A percentile compares a stretch with the other conserved stretches of the same genome.
These are phyloP conservation scores for Papilio gigon DNA, from an alignment of 2,888 invertebrate species.

Conservation along the genomic window DNA sequence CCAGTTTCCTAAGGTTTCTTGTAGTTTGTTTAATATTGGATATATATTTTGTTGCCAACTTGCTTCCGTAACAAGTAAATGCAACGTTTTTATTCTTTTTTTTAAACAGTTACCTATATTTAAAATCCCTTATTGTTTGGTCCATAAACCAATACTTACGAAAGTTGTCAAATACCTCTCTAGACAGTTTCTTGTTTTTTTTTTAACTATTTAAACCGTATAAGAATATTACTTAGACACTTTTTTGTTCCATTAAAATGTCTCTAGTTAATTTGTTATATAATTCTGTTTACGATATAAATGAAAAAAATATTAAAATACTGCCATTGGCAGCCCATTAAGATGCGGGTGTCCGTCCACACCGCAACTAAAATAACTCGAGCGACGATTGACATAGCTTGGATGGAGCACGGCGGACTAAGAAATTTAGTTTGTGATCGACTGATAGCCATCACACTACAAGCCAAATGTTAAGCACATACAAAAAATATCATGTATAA, in stretches of 20 bases:
- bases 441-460: constrained; percentile 2
- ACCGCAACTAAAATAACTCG: constrained; percentile 33
- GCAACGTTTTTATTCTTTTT: too few species aligned
- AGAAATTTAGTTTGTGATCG: constrained; percentile 10
- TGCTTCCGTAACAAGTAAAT: too few species aligned
- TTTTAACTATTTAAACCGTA: background rate
- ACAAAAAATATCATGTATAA: too few species aligned
- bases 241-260: background rate
- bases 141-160: too few species aligned
- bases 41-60: background rate
- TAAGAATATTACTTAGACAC: background rate
- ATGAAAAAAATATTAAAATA: constrained; percentile 7
- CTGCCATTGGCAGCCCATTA: constrained; percentile 24
- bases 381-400: constrained; percentile 35
- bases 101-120: too few species aligned
- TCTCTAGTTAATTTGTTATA: background rate
- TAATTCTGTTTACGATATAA: background rate
- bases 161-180: too few species aligned
- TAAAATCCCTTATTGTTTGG: too few species aligned
- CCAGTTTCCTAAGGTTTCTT: constrained; percentile 16
- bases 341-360: constrained; percentile 26
- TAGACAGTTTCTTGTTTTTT: too few species aligned
- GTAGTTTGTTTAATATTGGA: background rate
- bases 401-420: constrained; percentile 14
- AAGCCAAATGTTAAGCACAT: background rate